These are phyloP conservation scores for Diadegma fenestrale DNA, from an alignment of 2,888 invertebrate genomes.

Conservation along the genomic window DNA sequence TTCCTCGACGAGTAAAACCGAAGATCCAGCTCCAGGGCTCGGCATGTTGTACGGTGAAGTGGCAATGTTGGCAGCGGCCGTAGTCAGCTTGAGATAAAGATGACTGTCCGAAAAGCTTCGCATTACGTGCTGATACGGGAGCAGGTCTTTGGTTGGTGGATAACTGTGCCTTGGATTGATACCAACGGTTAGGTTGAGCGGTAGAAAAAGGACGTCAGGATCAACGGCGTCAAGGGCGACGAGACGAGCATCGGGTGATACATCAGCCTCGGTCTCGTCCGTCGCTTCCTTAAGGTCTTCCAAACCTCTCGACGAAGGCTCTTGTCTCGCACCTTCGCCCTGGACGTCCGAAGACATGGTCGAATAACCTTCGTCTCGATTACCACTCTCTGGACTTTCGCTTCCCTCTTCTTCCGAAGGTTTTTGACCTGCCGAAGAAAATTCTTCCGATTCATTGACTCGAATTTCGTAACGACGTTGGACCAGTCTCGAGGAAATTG, in stretches of 20 bases:
- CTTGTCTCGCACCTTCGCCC: conserved; percentile 88
- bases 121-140: conserved; percentile 91
- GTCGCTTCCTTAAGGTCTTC: conserved; percentile 91
- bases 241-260: conserved; percentile 85
- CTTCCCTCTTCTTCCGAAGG: conserved; percentile 90
- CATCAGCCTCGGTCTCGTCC: conserved; percentile 88
- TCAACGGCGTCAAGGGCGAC: conserved; percentile 88
- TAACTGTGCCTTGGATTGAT: conserved; percentile 90
- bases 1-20: conserved; percentile 81
- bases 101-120: conserved; percentile 92
- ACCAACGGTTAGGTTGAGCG: conserved; percentile 88
- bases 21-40: conserved; percentile 77
- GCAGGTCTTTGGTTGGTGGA: conserved; percentile 89
- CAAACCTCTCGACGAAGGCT: conserved; percentile 87
- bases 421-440: conserved; percentile 83
- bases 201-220: conserved; percentile 89
- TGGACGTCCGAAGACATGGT: conserved; percentile 94
- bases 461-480: not conserved
- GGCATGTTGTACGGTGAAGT: conserved; percentile 79
- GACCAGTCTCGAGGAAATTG: too few species aligned
- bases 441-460: not conserved
- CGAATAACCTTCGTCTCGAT: conserved; percentile 93
- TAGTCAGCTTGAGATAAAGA: conserved; percentile 89
- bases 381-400: conserved; percentile 91
- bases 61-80: conserved; percentile 85